A percentile compares a stretch with the other conserved stretches of the same genome.
phyloP scores from a whole-genome alignment of 1,140 invertebrate species.

The Himalopsyche phryganea region DNA sequence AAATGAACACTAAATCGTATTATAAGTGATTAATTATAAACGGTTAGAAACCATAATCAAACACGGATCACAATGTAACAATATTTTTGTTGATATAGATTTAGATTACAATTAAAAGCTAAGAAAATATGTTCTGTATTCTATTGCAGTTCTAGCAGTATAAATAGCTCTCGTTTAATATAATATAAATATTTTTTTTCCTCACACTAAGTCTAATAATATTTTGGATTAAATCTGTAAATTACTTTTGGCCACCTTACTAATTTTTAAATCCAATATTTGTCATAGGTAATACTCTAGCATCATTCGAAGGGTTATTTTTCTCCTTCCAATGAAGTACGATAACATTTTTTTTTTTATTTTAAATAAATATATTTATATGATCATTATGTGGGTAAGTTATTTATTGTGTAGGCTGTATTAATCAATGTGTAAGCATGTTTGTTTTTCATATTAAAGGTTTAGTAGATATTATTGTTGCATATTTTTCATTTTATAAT shows the following conservation, averaged over 20 bases:
- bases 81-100: background rate
- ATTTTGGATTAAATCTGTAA: conserved; percentile 3
- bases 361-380: too few species aligned
- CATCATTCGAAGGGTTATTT: too few species aligned
- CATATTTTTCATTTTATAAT: too few species aligned
- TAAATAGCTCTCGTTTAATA: background rate
- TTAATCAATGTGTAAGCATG: too few species aligned
- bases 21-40: too few species aligned
- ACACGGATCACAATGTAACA: background rate
- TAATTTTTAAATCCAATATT: conserved; percentile 1
- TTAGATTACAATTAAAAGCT: background rate
- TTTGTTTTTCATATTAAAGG: too few species aligned
- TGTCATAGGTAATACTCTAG: conserved; percentile 1
- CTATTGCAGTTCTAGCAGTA: background rate
- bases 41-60: background rate
- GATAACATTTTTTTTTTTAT: too few species aligned
- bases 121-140: background rate
- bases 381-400: too few species aligned
- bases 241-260: background rate
- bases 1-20: too few species aligned
- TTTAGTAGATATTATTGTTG: too few species aligned
- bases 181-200: background rate
- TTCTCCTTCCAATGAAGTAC: too few species aligned
- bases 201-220: background rate
- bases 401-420: too few species aligned